phyloP scores from a whole-genome alignment of 2,797 vertebrate species.

The Oceanodroma leucorhoa region DNA sequence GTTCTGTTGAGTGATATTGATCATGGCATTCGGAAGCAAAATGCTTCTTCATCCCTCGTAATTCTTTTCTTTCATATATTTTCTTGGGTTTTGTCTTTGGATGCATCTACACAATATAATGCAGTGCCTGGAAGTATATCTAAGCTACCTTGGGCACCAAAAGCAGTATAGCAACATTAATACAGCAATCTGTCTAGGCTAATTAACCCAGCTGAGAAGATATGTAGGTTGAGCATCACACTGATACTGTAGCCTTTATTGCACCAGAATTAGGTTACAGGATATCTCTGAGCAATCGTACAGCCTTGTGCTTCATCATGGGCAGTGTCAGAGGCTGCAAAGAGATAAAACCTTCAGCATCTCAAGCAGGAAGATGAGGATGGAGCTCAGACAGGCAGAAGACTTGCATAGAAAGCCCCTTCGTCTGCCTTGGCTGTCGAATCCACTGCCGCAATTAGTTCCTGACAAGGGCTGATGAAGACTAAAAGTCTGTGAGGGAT shows the following conservation, averaged over 20 bases:
- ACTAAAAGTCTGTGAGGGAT: not conserved
- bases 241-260: not conserved
- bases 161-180: not conserved
- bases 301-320: not conserved
- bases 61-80: not conserved
- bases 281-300: not conserved
- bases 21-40: not conserved
- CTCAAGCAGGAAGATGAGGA: not conserved
- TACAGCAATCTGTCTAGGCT: not conserved
- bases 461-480: not conserved
- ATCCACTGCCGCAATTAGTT: not conserved
- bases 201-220: not conserved
- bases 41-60: not conserved
- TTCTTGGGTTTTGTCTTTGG: not conserved
- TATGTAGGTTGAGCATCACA: accelerated
- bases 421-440: not conserved
- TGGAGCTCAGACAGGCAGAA: not conserved
- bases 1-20: not conserved
- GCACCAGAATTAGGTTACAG: not conserved
- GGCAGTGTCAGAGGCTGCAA: not conserved
- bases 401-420: not conserved
- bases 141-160: not conserved
- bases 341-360: not conserved
- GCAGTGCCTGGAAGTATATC: not conserved
- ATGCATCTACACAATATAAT: not conserved